phyloP scores from a whole-genome alignment of 2,888 invertebrate genomes.

The Scaptodrosophila latifasciaeformis region DNA sequence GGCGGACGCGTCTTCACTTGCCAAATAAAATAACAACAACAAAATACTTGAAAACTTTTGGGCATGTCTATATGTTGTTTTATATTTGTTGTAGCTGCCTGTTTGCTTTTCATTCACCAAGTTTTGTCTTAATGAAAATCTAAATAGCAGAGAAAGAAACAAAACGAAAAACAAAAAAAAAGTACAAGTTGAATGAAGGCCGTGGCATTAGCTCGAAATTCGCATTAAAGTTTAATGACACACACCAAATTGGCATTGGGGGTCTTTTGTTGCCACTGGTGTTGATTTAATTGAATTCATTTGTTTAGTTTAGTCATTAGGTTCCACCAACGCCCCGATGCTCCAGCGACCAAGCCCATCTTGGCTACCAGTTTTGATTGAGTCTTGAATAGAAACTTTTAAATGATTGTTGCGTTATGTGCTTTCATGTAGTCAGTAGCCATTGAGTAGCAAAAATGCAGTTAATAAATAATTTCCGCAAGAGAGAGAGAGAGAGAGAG shows the following conservation, averaged over 20 bases:
- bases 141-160: conserved; percentile 21
- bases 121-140: conserved; percentile 66
- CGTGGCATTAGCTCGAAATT: conserved; percentile 37
- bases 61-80: background rate
- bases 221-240: conserved; percentile 43
- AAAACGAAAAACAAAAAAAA: background rate
- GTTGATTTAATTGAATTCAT: conserved; percentile 64
- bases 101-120: conserved; percentile 51
- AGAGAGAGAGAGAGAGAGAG: too few species aligned
- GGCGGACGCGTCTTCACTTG: background rate
- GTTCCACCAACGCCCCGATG: too few species aligned
- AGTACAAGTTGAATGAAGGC: conserved; percentile 43
- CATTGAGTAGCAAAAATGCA: too few species aligned
- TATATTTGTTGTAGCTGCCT: background rate
- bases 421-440: too few species aligned
- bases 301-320: too few species aligned
- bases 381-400: too few species aligned
- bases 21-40: conserved; percentile 1
- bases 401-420: too few species aligned
- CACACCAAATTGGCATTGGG: conserved; percentile 3
- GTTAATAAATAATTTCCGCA: conserved; percentile 61
- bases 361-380: too few species aligned
- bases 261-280: conserved; percentile 32
- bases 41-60: background rate
- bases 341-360: too few species aligned